phyloP scores from a whole-genome alignment of 1,140 invertebrate genomes.

The Neoseiulus cucumeris region DNA sequence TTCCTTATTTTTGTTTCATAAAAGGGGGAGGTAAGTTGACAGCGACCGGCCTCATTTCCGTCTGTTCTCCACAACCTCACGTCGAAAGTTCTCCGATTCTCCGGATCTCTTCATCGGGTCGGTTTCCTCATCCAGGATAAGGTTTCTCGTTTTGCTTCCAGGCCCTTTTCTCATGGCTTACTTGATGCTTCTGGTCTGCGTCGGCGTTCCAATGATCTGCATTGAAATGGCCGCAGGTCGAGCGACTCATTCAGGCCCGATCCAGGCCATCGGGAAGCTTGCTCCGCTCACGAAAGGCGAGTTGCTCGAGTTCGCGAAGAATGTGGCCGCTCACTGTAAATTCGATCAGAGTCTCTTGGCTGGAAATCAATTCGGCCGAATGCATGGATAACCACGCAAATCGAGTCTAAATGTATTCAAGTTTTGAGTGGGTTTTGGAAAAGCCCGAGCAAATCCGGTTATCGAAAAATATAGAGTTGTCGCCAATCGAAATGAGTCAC shows the following conservation, averaged over 20 bases:
- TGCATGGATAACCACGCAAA: background rate
- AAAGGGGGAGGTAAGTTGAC: slow-evolving; percentile 26
- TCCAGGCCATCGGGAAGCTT: slow-evolving; percentile 44
- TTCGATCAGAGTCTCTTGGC: too few relatives aligned
- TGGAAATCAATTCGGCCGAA: too few relatives aligned
- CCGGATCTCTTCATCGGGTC: background rate
- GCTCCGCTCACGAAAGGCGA: slow-evolving; percentile 66
- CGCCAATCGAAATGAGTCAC: too few relatives aligned
- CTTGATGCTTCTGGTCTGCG: slow-evolving; percentile 16
- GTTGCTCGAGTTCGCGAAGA: background rate
- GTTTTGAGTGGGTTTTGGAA: too few relatives aligned
- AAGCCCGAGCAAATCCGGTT: too few relatives aligned
- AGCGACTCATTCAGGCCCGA: slow-evolving; percentile 15
- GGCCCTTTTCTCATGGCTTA: slow-evolving; percentile 17
- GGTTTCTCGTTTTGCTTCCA: background rate
- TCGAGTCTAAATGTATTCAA: background rate
- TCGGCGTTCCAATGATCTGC: slow-evolving; percentile 15
- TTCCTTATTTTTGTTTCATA: slow-evolving; percentile 32
- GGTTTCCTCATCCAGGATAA: too few relatives aligned
- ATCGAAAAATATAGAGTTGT: too few relatives aligned
- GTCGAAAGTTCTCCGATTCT: background rate
- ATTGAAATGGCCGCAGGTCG: slow-evolving; percentile 17
- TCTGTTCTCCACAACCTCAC: background rate
- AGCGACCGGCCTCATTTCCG: background rate
- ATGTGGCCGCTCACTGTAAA: too few relatives aligned